Base-by-base conservation (phyloP, 35 echinoderm and acorn worm genomes). In the Heliocidaris erythrogramma region DNA sequence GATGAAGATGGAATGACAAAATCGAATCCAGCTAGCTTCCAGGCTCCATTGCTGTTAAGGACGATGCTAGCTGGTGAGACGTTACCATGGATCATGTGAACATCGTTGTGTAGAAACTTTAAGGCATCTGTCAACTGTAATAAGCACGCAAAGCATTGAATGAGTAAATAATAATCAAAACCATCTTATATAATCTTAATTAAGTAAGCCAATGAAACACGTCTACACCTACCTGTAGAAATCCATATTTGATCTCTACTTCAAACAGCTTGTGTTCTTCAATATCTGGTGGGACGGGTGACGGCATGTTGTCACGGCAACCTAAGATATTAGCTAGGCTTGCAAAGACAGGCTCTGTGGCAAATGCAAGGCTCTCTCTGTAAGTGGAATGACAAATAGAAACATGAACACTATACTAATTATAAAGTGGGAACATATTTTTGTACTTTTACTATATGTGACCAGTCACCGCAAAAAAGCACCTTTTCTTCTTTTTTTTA, bases 21-120 rank as follows among this genome's bases (percentile, higher is more conserved):
- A 69, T 99, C 98, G 94, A 99, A 97, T 18, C 97, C 98, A 14
- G 97, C 61, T 24, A 99, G 91, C 86, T 99, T 99, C 98, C 98
- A 99, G 7, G 98, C 98, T 85, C 98, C 98, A 93, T 97, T 99
- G 65, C 56, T 49, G 85, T 99, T 99, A 5, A 99, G 59, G 30
- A 99, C 96, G 42, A 99, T 95, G 65, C 88, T 97, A 49, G 95
- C 95, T 13, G 98, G 98, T 52, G 59, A 86, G 42, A 99, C 61
- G 42, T 99, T 99, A 84, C 98, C 97, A 95, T 99, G 98, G 0
- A 99, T 95, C 96, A 99, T 95, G 61, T 97, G 96, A 27, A 99
- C 98, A 91, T 97, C 97, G 88, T 99, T 99, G 88, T 99, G 98
- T 8, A 99, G 94, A 94, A 99, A 99, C 90, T 97, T 97, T 65